Conservation (phyloP, 2,113 vertebrate genomes). For the Narcine bancroftii region DNA sequence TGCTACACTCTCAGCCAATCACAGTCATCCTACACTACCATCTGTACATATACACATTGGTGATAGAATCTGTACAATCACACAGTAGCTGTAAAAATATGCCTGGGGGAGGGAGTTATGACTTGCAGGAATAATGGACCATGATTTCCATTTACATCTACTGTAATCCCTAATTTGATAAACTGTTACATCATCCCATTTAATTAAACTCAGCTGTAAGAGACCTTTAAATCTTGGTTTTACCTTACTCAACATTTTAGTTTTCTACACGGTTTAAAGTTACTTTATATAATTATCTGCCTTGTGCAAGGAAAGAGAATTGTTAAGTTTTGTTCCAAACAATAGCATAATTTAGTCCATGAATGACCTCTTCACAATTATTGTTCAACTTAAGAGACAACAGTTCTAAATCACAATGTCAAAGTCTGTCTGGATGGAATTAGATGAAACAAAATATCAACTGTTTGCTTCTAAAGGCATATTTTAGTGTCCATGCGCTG, state of each 20-base stretch:
- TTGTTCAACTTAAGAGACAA: neutral
- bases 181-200: neutral
- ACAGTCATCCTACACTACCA: no score
- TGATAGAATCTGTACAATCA: no score
- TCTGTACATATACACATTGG: no score
- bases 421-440: neutral
- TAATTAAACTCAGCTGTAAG: neutral
- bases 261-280: neutral
- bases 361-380: neutral
- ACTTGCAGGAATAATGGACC: constrained; percentile 11
- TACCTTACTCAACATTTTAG: neutral
- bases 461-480: neutral
- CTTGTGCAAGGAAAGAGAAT: neutral
- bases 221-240: neutral
- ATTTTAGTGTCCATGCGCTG: neutral
- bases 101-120: neutral
- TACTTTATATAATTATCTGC: neutral
- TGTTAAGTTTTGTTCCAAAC: neutral
- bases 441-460: neutral
- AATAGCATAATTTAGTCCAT: neutral
- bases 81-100: neutral
- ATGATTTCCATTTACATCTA: constrained; percentile 17
- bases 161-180: neutral
- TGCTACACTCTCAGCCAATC: no score
- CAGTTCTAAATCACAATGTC: neutral